phyloP scores from a whole-genome alignment of 53 echinoderm and acorn worm genomes.

The Paelopatides confundens region DNA sequence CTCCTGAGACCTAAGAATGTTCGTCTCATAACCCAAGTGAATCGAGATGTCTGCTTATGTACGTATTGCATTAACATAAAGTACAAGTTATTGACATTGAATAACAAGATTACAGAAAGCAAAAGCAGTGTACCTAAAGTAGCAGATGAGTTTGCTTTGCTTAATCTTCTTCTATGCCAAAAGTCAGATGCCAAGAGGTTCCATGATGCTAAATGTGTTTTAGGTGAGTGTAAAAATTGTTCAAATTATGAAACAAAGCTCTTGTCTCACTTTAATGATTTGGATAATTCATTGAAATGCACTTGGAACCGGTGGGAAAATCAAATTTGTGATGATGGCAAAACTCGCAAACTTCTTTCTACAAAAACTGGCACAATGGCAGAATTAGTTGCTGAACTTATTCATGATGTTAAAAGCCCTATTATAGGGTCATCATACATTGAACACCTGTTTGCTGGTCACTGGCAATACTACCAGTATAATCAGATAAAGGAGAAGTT shows the following conservation, averaged over 20 bases:
- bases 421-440: not conserved
- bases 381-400: not conserved
- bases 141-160: not conserved
- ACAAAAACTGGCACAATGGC: not conserved
- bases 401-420: not conserved
- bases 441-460: not conserved
- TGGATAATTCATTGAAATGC: not conserved
- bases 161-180: not conserved
- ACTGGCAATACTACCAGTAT: constrained; percentile 57
- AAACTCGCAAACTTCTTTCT: not conserved
- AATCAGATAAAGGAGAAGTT: constrained; percentile 38
- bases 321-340: not conserved
- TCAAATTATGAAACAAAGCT: not conserved
- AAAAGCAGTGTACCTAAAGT: not conserved
- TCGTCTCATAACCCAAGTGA: not conserved
- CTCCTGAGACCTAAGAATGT: not conserved
- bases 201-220: not conserved
- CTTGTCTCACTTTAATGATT: not conserved
- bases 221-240: not conserved
- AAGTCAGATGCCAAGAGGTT: not conserved
- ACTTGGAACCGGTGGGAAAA: not conserved
- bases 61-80: not conserved
- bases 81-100: not conserved
- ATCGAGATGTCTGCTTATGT: not conserved
- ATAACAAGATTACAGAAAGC: not conserved